Evolutionary conservation across 2,797 vertebrate species (phyloP).

Genomic region (Micromesistius poutassou): DNA sequence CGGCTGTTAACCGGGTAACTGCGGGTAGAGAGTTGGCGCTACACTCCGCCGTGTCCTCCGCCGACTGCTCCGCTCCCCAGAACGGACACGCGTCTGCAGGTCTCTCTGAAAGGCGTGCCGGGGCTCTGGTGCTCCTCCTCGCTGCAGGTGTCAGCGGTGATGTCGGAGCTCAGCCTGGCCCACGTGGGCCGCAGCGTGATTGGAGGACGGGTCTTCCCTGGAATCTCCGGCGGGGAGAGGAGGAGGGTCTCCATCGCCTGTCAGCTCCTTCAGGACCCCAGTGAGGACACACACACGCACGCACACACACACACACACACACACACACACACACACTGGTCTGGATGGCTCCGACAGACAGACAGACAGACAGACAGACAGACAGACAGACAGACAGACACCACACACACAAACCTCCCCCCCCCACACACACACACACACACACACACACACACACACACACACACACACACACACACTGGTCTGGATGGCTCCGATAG

Average conservation of each 20-base stretch:
- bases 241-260: conserved; percentile 90
- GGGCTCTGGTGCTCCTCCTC: not conserved
- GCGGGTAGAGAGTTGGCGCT: not conserved
- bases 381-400: not conserved
- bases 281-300: conserved; percentile 71
- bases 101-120: not conserved
- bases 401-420: too few relatives aligned
- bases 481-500: not conserved
- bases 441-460: too few relatives aligned
- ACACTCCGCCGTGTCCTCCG: not conserved
- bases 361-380: not conserved
- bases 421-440: too few relatives aligned
- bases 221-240: conserved; percentile 90
- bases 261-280: conserved; percentile 92
- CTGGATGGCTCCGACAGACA: not conserved
- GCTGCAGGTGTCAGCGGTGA: conserved; percentile 82
- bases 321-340: not conserved
- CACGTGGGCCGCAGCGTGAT: conserved; percentile 87
- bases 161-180: conserved; percentile 87
- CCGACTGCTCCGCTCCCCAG: not conserved
- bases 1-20: not conserved
- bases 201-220: conserved; percentile 78
- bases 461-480: not conserved
- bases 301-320: conserved; percentile 1
- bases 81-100: not conserved